These are phyloP conservation scores for Serrognathus titanus DNA, from an alignment of 2,888 invertebrate genomes.

Conservation along the genomic window DNA sequence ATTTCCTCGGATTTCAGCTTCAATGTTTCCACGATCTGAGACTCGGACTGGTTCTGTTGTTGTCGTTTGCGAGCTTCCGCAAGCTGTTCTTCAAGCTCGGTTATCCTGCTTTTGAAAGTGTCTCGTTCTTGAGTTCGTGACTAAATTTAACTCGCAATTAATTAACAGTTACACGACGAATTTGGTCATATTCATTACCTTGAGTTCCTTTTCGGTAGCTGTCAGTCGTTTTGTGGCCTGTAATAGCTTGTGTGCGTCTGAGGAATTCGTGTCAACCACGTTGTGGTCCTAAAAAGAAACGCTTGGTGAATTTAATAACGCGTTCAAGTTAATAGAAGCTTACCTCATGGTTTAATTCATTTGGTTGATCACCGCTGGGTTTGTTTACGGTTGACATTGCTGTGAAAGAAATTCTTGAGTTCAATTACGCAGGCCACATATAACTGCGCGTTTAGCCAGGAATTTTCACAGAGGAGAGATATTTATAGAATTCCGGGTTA, in stretches of 20 bases:
- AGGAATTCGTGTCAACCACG: too few relatives aligned
- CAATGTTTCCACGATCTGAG: conserved; percentile 39
- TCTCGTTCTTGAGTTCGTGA: conserved; percentile 56
- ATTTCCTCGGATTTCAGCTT: conserved; percentile 53
- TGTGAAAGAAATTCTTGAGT: too few relatives aligned
- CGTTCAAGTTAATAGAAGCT: too few relatives aligned
- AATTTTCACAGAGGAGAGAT: conserved; percentile 25
- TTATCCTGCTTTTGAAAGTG: conserved; percentile 29
- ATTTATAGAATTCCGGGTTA: conserved; percentile 20
- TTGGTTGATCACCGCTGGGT: too few relatives aligned
- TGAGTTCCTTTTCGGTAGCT: too few relatives aligned
- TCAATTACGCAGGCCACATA: not conserved
- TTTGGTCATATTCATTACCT: too few relatives aligned
- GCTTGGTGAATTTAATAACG: too few relatives aligned
- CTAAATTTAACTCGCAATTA: conserved; percentile 34
- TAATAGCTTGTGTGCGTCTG: too few relatives aligned
- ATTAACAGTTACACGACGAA: not conserved
- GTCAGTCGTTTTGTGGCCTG: too few relatives aligned
- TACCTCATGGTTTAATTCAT: too few relatives aligned
- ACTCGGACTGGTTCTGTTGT: conserved; percentile 35
- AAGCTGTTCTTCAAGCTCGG: conserved; percentile 40
- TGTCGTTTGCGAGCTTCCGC: conserved; percentile 37
- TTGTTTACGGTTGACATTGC: too few relatives aligned
- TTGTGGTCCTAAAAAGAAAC: too few relatives aligned
- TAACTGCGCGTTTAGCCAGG: conserved; percentile 8